A percentile compares a stretch with the other conserved stretches of the same genome.
Conservation (phyloP, 2,888 invertebrate species). For the Fragum sueziense region DNA sequence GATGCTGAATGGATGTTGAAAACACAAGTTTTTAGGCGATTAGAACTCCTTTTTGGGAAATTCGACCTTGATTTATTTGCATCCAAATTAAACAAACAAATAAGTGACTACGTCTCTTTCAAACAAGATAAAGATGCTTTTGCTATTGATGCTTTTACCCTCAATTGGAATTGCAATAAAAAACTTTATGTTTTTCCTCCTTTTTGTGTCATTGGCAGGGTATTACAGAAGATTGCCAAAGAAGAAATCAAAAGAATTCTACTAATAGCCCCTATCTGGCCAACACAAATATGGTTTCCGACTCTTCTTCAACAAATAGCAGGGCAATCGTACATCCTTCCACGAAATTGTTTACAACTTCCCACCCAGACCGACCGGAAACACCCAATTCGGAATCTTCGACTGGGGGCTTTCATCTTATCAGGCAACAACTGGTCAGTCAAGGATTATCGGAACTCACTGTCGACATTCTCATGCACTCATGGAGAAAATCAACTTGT, state of each 20-base stretch:
- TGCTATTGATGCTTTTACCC: constrained; percentile 3
- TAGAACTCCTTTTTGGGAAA: not conserved
- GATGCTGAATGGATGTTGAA: constrained; percentile 16
- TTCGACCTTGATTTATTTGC: constrained; percentile 6
- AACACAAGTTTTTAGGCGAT: not conserved
- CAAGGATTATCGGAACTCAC: constrained; percentile 9
- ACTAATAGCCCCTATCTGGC: constrained; percentile 3
- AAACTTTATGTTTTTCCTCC: not conserved
- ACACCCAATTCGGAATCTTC: constrained; percentile 16
- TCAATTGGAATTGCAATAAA: not conserved
- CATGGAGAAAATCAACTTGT: constrained; percentile 6
- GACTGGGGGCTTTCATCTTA: constrained; percentile 11
- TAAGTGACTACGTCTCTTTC: not conserved
- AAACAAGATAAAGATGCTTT: constrained; percentile 2
- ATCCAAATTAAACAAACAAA: constrained; percentile 9
- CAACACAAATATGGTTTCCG: constrained; percentile 12
- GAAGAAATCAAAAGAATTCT: constrained; percentile 1
- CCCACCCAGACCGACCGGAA: constrained; percentile 1
- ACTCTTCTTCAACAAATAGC: constrained; percentile 13
- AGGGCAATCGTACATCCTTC: constrained; percentile 8
- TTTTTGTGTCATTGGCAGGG: not conserved
- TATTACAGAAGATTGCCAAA: not conserved
- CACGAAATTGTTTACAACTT: constrained; percentile 10
- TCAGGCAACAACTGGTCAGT: not conserved
- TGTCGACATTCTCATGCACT: constrained; percentile 12